Percentiles rank a stretch among this genome's conserved stretches.
Conservation (phyloP, 2,113 vertebrate species). For the Jacana jacana region DNA sequence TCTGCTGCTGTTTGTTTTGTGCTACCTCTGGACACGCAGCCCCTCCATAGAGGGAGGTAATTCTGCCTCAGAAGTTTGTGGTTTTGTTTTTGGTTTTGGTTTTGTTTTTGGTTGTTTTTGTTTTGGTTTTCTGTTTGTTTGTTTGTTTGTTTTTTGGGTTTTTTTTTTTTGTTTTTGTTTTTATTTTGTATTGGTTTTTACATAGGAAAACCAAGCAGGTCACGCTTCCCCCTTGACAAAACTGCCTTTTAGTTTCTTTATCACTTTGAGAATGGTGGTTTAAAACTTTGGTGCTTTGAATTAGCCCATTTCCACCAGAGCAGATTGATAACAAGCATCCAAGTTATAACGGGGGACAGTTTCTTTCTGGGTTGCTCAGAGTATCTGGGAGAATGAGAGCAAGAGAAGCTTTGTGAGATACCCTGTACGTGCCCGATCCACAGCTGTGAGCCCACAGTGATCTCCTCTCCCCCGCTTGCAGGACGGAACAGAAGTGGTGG, state of each 20-base stretch:
- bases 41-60: not conserved
- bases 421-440: rapidly evolving
- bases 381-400: not conserved
- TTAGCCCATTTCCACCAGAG: not conserved
- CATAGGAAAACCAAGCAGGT: not conserved
- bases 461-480: slow-evolving; percentile 31
- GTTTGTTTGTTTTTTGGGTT: not conserved
- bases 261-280: not conserved
- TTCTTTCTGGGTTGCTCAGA: not conserved
- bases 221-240: not conserved
- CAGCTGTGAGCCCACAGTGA: not conserved
- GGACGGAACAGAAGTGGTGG: slow-evolving; percentile 89
- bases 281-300: not conserved
- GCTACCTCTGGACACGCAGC: not conserved
- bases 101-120: too few relatives aligned
- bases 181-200: not conserved
- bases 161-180: not conserved
- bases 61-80: not conserved
- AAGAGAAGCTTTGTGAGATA: not conserved
- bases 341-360: not conserved
- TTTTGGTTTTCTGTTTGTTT: too few relatives aligned
- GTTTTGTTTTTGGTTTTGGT: too few relatives aligned
- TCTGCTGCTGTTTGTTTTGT: not conserved
- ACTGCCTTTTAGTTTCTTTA: not conserved
- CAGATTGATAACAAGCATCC: not conserved